phyloP scores from a whole-genome alignment of 1,140 invertebrate species.

The Zaprionus gabonicus region DNA sequence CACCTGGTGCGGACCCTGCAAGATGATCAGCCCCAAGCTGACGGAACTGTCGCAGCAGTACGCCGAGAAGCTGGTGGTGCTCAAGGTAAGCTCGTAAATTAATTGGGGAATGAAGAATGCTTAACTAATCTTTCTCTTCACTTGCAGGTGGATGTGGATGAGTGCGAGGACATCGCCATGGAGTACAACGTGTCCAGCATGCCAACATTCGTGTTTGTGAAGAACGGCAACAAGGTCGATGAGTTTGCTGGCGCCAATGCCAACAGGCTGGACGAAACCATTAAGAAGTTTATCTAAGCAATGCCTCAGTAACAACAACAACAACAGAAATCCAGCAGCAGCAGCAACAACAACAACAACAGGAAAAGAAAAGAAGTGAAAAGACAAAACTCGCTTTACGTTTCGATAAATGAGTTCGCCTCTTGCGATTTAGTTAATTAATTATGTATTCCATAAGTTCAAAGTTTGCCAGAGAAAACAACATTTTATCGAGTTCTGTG shows the following conservation, averaged over 20 bases:
- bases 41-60: slow-evolving; percentile 87
- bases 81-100: slow-evolving; percentile 85
- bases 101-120: background rate
- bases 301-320: background rate
- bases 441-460: slow-evolving; percentile 67
- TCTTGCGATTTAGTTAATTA: slow-evolving; percentile 65
- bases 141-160: slow-evolving; percentile 96
- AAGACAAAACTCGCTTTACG: slow-evolving; percentile 42
- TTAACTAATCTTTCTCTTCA: background rate
- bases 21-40: slow-evolving; percentile 93
- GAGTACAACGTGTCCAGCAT: slow-evolving; percentile 94
- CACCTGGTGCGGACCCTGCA: slow-evolving; percentile 96
- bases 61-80: slow-evolving; percentile 85
- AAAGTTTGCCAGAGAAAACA: slow-evolving; percentile 43
- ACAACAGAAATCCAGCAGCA: slow-evolving; percentile 1
- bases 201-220: slow-evolving; percentile 97
- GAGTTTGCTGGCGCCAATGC: slow-evolving; percentile 92
- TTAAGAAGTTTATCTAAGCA: slow-evolving; percentile 54
- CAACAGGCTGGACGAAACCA: slow-evolving; percentile 87
- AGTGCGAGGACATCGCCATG: slow-evolving; percentile 92
- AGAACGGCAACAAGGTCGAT: slow-evolving; percentile 89
- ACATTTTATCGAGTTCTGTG: slow-evolving; percentile 22
- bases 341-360: background rate
- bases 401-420: slow-evolving; percentile 47
- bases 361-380: slow-evolving; percentile 20